phyloP scores from a whole-genome alignment of 2,113 vertebrate genomes.

The Arvicanthis niloticus region DNA sequence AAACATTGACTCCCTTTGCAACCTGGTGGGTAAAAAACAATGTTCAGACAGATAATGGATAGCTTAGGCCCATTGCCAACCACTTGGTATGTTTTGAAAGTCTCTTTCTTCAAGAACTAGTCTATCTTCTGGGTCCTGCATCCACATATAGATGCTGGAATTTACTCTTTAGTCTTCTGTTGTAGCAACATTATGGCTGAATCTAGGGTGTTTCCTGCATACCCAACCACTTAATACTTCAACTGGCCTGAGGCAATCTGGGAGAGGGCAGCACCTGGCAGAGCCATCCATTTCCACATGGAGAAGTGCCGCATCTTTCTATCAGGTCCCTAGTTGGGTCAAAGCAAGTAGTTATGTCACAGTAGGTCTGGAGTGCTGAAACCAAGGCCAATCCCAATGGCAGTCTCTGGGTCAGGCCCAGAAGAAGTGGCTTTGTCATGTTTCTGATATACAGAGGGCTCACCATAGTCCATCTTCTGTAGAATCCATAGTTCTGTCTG shows the following conservation, averaged over 20 bases:
- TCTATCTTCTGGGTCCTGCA: neutral
- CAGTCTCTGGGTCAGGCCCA: neutral
- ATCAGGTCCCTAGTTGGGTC: neutral
- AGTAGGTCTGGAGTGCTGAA: neutral
- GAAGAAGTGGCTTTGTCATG: neutral
- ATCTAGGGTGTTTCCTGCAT: neutral
- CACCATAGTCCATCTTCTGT: neutral
- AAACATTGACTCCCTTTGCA: neutral
- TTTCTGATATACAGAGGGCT: neutral
- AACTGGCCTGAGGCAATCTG: neutral
- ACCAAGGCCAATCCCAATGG: neutral
- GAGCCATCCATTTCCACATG: rapidly evolving
- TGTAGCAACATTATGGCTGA: neutral
- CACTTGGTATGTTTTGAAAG: neutral
- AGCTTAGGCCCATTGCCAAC: neutral
- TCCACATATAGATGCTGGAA: neutral
- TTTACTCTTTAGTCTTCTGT: neutral
- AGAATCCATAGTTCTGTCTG: neutral
- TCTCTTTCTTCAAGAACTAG: neutral
- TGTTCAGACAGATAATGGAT: neutral
- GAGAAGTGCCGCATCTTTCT: neutral
- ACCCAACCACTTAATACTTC: neutral
- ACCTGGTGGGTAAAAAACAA: neutral
- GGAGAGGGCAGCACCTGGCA: neutral
- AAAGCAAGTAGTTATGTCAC: neutral